phyloP scores from a whole-genome alignment of 2,888 invertebrate species.

The Scrobipalpa costella region DNA sequence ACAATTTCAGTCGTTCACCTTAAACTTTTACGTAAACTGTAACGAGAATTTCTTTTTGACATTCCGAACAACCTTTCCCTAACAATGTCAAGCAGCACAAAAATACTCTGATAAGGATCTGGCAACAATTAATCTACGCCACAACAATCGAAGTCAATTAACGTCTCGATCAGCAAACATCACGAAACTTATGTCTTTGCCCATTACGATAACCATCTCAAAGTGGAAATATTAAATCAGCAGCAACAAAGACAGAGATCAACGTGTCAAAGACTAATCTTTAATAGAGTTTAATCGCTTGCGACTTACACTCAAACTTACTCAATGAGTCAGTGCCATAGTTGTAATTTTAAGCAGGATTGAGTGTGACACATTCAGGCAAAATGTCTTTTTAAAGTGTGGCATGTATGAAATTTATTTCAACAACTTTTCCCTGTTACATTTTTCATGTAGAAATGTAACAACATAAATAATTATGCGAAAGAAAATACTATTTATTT shows the following conservation, averaged over 20 bases:
- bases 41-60: not conserved
- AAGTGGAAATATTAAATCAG: slow-evolving; percentile 51
- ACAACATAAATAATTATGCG: not conserved
- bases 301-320: slow-evolving; percentile 38
- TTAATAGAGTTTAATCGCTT: slow-evolving; percentile 48
- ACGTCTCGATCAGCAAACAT: slow-evolving; percentile 29
- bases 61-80: not conserved
- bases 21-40: not conserved
- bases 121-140: slow-evolving; percentile 23
- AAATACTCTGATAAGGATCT: not conserved
- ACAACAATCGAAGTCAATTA: slow-evolving; percentile 28
- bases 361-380: not conserved
- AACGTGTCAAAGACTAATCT: slow-evolving; percentile 47
- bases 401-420: not conserved
- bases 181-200: slow-evolving; percentile 36
- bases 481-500: slow-evolving; percentile 1
- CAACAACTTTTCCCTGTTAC: not conserved
- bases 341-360: not conserved
- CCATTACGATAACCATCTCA: slow-evolving; percentile 48
- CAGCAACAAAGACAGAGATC: slow-evolving; percentile 47
- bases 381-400: not conserved
- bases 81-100: slow-evolving; percentile 5
- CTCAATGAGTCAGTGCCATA: not conserved
- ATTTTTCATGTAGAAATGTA: not conserved
- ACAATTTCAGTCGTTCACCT: not conserved